Evolutionary conservation across 2,797 vertebrate genomes (phyloP), one percentile per base, ranked within the genome.

Genomic region (Myotis pilosus): DNA sequence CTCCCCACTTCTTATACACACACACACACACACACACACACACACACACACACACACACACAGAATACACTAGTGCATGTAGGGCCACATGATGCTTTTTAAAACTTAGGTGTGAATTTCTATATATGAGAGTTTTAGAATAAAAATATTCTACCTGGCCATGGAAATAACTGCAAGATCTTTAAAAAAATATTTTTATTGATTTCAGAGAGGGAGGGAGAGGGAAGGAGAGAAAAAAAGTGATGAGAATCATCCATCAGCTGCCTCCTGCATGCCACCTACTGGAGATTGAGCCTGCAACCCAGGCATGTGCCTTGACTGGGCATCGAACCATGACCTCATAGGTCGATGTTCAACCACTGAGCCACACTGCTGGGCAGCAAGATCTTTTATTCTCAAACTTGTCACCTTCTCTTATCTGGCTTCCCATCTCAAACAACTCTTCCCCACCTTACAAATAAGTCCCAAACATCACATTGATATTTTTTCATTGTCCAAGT

Each of bases 321-420:
- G 28, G 28, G 60, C 15, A 62, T 25, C 30, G 28, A 47, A 47
- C 47, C 12, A 47, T 47, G 47, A 47, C 47, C 47, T 47, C 60
- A 62, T 62, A 62, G 60, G 28, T 30, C 30, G 28, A 62, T 62
- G 9, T 62, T 62, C 12, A 30, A 62, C 60, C 5, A 62, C 60
- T 62, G 60, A 62, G 60, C 60, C 5, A 62, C 28, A 62, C 28
- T 62, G 25, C 60, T 12, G 28, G 25, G 28, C 60, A 62, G 22
- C 10, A 95, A 53, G 23, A 75, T 85, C 12, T 91, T 88, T 89
- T 68, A 57, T 88, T 94, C 57, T 92, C n/a, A 75, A 55, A 87
- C 28, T 87, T 78, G 68, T 74, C 20, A 76, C 11, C 19, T 23
- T 64, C 20, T 92, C 7, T 88, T 13, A 82, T 33, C 30, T 66